These are phyloP conservation scores for Xiphydria camelus DNA, from an alignment of 2,888 invertebrate species.

Conservation along the genomic window DNA sequence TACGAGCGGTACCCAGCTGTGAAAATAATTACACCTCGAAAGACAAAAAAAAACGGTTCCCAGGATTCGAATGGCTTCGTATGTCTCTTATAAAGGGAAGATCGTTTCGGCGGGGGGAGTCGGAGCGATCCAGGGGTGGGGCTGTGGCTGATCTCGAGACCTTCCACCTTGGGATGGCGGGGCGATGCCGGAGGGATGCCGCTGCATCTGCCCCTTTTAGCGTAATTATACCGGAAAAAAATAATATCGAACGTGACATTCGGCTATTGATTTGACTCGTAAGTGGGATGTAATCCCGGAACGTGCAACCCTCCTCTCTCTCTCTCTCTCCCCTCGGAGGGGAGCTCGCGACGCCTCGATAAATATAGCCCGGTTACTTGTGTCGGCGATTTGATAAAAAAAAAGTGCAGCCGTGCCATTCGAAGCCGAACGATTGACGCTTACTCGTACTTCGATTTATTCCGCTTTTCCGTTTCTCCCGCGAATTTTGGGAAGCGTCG, in stretches of 20 bases:
- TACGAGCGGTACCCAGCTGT: constrained; percentile 41
- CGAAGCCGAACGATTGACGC: background rate
- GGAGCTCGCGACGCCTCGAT: no score
- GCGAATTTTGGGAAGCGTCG: background rate
- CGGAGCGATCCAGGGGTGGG: constrained; percentile 37
- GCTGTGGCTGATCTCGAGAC: constrained; percentile 12
- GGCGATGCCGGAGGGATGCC: constrained; percentile 33
- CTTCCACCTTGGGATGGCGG: constrained; percentile 1
- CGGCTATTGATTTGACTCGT: constrained; percentile 46
- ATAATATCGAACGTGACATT: constrained; percentile 32
- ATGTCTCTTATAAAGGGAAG: constrained; percentile 53
- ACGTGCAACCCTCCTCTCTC: no score
- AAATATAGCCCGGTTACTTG: no score
- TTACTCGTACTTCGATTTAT: background rate
- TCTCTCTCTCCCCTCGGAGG: no score
- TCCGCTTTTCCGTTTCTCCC: background rate
- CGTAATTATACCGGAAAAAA: constrained; percentile 49
- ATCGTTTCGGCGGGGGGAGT: constrained; percentile 45
- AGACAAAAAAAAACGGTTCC: constrained; percentile 48
- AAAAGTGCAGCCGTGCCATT: no score
- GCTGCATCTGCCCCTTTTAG: constrained; percentile 51
- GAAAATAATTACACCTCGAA: constrained; percentile 51
- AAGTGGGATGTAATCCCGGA: constrained; percentile 33
- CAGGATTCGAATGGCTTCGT: constrained; percentile 54
- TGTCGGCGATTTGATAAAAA: no score